A percentile compares a stretch with the other conserved stretches of the same genome.
These are phyloP conservation scores for Alethe diademata DNA, from an alignment of 2,113 vertebrate species.

Conservation along the genomic window DNA sequence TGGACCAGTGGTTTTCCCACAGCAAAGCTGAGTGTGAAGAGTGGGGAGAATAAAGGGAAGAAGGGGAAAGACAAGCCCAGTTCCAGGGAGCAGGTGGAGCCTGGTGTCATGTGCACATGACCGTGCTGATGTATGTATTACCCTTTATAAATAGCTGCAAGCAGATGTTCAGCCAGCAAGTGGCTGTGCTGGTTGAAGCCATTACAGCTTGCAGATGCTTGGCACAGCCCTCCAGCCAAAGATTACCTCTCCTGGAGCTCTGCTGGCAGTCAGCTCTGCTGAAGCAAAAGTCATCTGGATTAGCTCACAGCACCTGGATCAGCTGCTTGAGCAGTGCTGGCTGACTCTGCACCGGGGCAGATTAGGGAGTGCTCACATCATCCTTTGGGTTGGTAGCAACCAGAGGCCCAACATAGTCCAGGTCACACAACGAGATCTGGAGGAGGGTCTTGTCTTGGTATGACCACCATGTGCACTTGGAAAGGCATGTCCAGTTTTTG, in stretches of 20 bases:
- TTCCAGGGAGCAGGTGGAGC: background rate
- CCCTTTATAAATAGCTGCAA: background rate
- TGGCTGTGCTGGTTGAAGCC: slow-evolving; percentile 3
- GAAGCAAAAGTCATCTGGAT: slow-evolving; percentile 19
- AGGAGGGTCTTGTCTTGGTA: background rate
- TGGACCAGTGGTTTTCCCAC: background rate
- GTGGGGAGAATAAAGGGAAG: background rate
- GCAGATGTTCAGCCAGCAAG: slow-evolving; percentile 48
- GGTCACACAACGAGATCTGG: background rate
- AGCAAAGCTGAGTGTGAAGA: background rate
- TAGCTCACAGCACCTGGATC: slow-evolving; percentile 49
- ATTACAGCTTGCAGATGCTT: slow-evolving; percentile 43
- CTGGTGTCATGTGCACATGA: background rate
- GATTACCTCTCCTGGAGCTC: slow-evolving; percentile 36
- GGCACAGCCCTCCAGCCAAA: background rate
- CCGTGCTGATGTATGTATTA: background rate
- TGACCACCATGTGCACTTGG: background rate
- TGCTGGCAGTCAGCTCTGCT: slow-evolving; percentile 32
- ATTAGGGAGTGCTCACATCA: background rate
- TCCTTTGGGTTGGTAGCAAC: background rate
- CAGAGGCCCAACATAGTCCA: background rate
- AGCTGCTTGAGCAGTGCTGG: background rate
- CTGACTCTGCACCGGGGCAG: background rate
- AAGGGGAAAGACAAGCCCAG: background rate
- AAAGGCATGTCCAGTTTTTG: background rate